phyloP scores from a whole-genome alignment of 2,113 vertebrate species.

The Elanoides forficatus region DNA sequence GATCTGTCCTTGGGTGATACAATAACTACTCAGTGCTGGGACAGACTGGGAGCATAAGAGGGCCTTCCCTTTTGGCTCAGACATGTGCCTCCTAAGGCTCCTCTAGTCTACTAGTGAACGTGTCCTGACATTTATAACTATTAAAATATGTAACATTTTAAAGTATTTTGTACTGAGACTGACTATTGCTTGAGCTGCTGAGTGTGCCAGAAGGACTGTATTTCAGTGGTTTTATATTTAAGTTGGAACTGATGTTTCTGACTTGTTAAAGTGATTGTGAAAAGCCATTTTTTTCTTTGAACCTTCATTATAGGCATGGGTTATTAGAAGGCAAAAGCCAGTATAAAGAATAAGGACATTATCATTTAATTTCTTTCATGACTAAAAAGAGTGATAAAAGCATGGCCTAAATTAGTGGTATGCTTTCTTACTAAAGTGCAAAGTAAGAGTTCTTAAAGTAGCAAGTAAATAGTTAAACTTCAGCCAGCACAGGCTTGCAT shows the following conservation, averaged over 20 bases:
- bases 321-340: not conserved
- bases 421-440: not conserved
- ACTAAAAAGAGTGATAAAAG: not conserved
- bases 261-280: not conserved
- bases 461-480: not conserved
- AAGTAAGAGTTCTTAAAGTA: not conserved
- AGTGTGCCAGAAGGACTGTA: not conserved
- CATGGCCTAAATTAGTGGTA: not conserved
- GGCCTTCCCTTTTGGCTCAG: not conserved
- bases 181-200: not conserved
- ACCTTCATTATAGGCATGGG: not conserved
- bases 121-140: not conserved
- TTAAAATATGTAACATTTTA: not conserved
- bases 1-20: not conserved
- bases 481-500: not conserved
- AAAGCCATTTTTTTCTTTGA: not conserved
- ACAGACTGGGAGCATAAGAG: not conserved
- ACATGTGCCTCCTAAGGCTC: fast-evolving
- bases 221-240: not conserved
- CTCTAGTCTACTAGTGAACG: not conserved
- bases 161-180: not conserved
- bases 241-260: not conserved
- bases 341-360: not conserved
- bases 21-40: not conserved
- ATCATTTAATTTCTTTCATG: not conserved